These are phyloP conservation scores for Phaedon cochleariae DNA, from an alignment of 2,888 invertebrate species.

Conservation along the genomic window DNA sequence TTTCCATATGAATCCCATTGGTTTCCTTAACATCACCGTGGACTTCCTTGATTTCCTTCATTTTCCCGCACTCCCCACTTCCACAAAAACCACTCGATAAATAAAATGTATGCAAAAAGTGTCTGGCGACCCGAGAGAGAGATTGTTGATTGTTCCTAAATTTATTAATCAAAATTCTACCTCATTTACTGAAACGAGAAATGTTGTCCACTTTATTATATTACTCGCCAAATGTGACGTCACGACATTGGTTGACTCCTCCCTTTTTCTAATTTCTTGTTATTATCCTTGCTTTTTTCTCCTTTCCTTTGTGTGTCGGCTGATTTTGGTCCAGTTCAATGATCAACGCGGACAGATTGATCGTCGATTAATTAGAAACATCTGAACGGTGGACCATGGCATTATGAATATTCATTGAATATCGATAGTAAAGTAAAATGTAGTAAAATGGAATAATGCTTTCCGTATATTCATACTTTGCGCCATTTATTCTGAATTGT, in stretches of 20 bases:
- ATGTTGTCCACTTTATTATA: constrained; percentile 49
- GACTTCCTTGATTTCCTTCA: constrained; percentile 2
- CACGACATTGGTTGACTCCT: constrained; percentile 55
- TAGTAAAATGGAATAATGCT: neutral
- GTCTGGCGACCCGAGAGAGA: too few species aligned
- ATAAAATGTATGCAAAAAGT: constrained; percentile 25
- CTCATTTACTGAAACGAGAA: constrained; percentile 41
- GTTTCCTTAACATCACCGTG: constrained; percentile 37
- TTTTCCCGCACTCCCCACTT: neutral
- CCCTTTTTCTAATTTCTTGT: constrained; percentile 51
- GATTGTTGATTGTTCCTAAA: too few species aligned
- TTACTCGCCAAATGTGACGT: constrained; percentile 52
- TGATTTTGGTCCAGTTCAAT: constrained; percentile 35
- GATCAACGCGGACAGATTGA: constrained; percentile 24
- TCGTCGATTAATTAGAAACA: neutral
- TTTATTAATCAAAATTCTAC: constrained; percentile 21
- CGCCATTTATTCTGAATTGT: too few species aligned
- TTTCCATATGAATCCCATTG: constrained; percentile 13
- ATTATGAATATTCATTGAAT: too few species aligned
- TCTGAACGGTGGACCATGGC: neutral
- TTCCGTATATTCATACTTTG: too few species aligned
- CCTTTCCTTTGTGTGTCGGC: constrained; percentile 31
- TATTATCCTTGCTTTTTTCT: constrained; percentile 51
- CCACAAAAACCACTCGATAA: constrained; percentile 4
- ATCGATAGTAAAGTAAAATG: too few species aligned